Evolutionary conservation across 2,888 invertebrate species (phyloP).

Genomic region (Lepidocyrtinus sp.): DNA sequence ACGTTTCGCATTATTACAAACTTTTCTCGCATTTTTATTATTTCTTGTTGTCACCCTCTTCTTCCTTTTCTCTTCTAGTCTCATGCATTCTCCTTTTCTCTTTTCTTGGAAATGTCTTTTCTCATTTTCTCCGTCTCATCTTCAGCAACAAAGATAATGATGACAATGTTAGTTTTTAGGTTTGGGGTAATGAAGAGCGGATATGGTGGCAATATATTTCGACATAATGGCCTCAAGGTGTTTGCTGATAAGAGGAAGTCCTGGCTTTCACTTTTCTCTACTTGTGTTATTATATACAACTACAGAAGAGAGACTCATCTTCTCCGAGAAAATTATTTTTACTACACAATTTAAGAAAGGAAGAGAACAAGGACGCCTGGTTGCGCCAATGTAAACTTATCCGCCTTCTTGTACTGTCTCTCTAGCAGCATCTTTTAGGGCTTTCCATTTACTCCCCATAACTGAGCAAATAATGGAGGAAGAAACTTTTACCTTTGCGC

Average conservation of each 20-base stretch:
- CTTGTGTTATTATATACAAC: slow-evolving; percentile 44
- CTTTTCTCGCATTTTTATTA: slow-evolving; percentile 22
- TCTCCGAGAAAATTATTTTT: slow-evolving; percentile 36
- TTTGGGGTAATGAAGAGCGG: slow-evolving; percentile 69
- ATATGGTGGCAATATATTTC: slow-evolving; percentile 69
- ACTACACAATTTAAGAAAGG: neutral
- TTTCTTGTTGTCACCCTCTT: slow-evolving; percentile 32
- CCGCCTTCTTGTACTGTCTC: slow-evolving; percentile 10
- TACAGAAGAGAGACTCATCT: slow-evolving; percentile 48
- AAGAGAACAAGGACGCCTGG: slow-evolving; percentile 21
- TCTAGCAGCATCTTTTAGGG: neutral
- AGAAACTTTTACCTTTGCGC: neutral
- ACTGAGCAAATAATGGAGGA: neutral
- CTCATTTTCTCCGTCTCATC: slow-evolving; percentile 39
- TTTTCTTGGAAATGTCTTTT: slow-evolving; percentile 37
- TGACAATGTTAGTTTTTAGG: slow-evolving; percentile 47
- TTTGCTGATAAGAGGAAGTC: slow-evolving; percentile 62
- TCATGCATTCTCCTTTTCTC: slow-evolving; percentile 8
- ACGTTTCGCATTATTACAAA: slow-evolving; percentile 13
- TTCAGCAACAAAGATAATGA: too few relatives aligned
- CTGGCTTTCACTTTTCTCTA: slow-evolving; percentile 56
- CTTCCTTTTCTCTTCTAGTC: slow-evolving; percentile 13
- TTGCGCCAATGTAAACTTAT: too few relatives aligned
- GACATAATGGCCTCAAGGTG: slow-evolving; percentile 69
- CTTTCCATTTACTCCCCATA: neutral